phyloP scores from a whole-genome alignment of 2,113 vertebrate species.

The Cebidichthys violaceus region DNA sequence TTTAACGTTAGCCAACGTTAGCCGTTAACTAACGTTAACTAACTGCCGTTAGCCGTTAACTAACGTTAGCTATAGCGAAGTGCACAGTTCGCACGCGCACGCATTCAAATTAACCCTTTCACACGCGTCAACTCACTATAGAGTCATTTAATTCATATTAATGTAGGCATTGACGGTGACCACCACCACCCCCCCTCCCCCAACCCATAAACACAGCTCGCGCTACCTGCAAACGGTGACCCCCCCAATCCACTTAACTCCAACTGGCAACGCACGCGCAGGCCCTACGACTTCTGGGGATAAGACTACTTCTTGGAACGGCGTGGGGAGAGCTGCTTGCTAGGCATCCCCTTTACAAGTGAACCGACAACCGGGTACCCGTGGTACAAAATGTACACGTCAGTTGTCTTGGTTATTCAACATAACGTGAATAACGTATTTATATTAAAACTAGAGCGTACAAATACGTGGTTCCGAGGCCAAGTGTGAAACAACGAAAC shows the following conservation, averaged over 20 bases:
- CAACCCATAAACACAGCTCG: background rate
- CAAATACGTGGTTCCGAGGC: fast-evolving
- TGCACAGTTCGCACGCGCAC: background rate
- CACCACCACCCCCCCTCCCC: no score
- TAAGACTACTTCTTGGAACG: constrained; percentile 38
- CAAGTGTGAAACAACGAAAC: background rate
- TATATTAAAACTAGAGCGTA: fast-evolving
- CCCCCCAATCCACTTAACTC: constrained; percentile 1
- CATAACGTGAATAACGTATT: fast-evolving
- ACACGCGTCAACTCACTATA: background rate
- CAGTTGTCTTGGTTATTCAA: fast-evolving
- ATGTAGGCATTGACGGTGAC: background rate
- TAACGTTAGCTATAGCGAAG: constrained; percentile 18
- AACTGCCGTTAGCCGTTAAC: constrained; percentile 21
- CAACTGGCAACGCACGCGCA: constrained; percentile 20
- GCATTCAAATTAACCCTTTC: background rate
- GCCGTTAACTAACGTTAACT: no score
- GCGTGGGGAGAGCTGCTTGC: constrained; percentile 33
- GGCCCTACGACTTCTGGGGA: constrained; percentile 48
- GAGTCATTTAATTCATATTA: no score
- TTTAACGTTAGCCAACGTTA: constrained; percentile 17
- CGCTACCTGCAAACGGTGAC: constrained; percentile 8
- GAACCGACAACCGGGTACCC: background rate
- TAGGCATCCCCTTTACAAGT: constrained; percentile 41
- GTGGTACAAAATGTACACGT: background rate